Percentiles rank a stretch among this genome's conserved stretches.
Evolutionary conservation across 2,113 vertebrate genomes (phyloP).

Genomic region (Arenaria interpres): DNA sequence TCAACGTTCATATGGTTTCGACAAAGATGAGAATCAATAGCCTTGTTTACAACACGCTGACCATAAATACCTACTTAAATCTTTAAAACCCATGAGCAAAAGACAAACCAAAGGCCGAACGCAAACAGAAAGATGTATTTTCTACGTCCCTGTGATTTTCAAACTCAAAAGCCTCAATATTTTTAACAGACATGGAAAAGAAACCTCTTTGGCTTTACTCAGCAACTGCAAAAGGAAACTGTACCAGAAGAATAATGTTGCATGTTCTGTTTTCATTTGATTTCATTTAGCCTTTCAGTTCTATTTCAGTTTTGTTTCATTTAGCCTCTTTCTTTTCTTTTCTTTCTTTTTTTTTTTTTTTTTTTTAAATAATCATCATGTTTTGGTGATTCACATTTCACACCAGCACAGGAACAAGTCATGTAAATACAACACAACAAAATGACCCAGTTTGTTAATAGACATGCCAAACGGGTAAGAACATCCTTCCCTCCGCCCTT

Average conservation of each 20-base stretch:
- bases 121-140: not conserved
- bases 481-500: conserved; percentile 54
- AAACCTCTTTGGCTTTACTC: conserved; percentile 18
- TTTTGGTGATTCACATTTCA: conserved; percentile 70
- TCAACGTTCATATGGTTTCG: not conserved
- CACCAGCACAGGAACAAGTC: conserved; percentile 56
- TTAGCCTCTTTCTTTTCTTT: conserved; percentile 15
- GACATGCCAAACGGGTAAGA: conserved; percentile 44
- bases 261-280: conserved; percentile 44
- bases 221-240: conserved; percentile 23
- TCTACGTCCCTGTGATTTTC: not conserved
- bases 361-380: conserved; percentile 39
- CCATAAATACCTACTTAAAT: not conserved
- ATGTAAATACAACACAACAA: conserved; percentile 65
- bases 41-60: not conserved
- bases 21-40: not conserved
- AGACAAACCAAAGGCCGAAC: conserved; percentile 1
- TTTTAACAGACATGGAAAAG: conserved; percentile 34
- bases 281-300: conserved; percentile 52
- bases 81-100: not conserved
- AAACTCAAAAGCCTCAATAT: not conserved
- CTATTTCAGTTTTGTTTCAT: conserved; percentile 53
- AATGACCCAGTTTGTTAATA: conserved; percentile 64
- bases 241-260: conserved; percentile 16
- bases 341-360: too few species aligned